These are phyloP conservation scores for Epistrophella euchroma DNA, from an alignment of 2,888 invertebrate species.

Conservation along the genomic window DNA sequence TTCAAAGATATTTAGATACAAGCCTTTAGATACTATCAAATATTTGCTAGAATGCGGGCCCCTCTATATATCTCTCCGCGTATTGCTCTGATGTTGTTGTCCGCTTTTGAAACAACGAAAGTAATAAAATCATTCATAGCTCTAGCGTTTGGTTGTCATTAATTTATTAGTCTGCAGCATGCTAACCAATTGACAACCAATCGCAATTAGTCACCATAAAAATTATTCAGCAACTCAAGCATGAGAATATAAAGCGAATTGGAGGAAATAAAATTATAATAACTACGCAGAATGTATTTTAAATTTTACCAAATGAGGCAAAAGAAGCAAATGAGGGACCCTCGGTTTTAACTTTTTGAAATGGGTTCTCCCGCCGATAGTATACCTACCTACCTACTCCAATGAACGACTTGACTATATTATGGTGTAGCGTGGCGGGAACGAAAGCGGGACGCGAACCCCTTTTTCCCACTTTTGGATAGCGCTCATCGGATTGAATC, in stretches of 20 bases:
- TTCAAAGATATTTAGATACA: slow-evolving; percentile 23
- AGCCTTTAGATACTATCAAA: slow-evolving; percentile 55
- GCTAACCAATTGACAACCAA: slow-evolving; percentile 83
- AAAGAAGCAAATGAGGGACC: slow-evolving; percentile 46
- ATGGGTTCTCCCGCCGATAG: slow-evolving; percentile 38
- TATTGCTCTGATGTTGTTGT: slow-evolving; percentile 4
- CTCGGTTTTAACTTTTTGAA: slow-evolving; percentile 37
- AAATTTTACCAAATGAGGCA: slow-evolving; percentile 51
- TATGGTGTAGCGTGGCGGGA: background rate
- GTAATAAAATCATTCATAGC: slow-evolving; percentile 71
- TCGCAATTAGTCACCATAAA: slow-evolving; percentile 82
- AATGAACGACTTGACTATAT: background rate
- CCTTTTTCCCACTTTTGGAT: slow-evolving; percentile 33
- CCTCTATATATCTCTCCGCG: slow-evolving; percentile 28
- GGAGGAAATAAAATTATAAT: slow-evolving; percentile 64
- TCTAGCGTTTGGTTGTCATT: slow-evolving; percentile 77
- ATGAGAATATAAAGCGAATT: slow-evolving; percentile 67
- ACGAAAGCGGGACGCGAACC: slow-evolving; percentile 29
- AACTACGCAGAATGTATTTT: slow-evolving; percentile 60
- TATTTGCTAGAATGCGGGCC: slow-evolving; percentile 69
- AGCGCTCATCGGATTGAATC: slow-evolving; percentile 9
- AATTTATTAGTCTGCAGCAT: slow-evolving; percentile 83
- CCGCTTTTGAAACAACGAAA: slow-evolving; percentile 41
- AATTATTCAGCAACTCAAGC: slow-evolving; percentile 77
- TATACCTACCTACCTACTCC: background rate